Percentiles rank a stretch among this genome's conserved stretches.
These are phyloP conservation scores for Ciconia boyciana DNA, from an alignment of 2,113 vertebrate species.

Conservation along the genomic window DNA sequence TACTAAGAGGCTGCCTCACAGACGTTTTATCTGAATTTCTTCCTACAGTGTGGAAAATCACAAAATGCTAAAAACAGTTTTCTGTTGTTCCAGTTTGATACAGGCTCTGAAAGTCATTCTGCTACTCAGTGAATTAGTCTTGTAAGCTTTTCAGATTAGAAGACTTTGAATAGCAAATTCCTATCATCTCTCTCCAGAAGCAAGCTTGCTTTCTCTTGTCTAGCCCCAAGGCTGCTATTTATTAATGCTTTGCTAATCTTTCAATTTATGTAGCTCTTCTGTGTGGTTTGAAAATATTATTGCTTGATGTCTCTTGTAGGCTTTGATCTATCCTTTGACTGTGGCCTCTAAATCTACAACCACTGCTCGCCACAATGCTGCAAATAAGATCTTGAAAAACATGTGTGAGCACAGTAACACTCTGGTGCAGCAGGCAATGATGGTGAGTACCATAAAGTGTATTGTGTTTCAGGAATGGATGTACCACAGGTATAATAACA, in stretches of 20 bases:
- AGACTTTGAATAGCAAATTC: neutral
- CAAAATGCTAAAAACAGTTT: neutral
- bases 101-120: neutral
- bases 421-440: constrained; percentile 96
- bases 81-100: neutral
- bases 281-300: neutral
- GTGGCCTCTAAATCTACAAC: constrained; percentile 99
- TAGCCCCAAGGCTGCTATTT: neutral
- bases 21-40: neutral
- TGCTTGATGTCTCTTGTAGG: constrained; percentile 70
- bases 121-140: neutral
- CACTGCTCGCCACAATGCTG: constrained; percentile 94
- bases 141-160: neutral
- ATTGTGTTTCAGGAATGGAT: neutral
- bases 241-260: neutral
- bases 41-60: neutral
- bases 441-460: constrained; percentile 75
- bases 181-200: neutral
- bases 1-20: neutral
- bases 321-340: constrained; percentile 96
- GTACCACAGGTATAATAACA: neutral
- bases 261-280: neutral
- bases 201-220: neutral
- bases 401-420: constrained; percentile 99
- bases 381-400: constrained; percentile 98